Evolutionary conservation across 2,888 invertebrate genomes (phyloP), one percentile per base, ranked within the genome.

Genomic region (Altica lythri): DNA sequence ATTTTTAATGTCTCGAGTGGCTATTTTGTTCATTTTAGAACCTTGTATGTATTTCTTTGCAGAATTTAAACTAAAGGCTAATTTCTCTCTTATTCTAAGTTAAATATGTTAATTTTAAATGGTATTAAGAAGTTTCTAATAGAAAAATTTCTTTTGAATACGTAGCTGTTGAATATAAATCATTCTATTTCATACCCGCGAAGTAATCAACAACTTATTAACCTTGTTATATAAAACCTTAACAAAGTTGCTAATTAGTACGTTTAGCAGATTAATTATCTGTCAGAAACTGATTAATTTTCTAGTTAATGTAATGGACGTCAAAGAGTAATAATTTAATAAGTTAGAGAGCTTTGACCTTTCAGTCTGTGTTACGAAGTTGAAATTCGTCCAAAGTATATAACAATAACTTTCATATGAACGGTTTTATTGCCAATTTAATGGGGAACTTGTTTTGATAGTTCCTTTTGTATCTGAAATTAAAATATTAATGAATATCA

Each of bases 281-380:
- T 55, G 64, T 64, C 64, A 66, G 56, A 58, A 61, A 61, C 61
- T 64, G 63, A 65, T 63, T 63, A 63, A 63, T 62, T 62, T 64
- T 60, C 61, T 35, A 61, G 59, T 43, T 55, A 53, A 57, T 58
- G 59, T 60, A 61, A 55, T 48, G 57, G 47, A 57, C 61, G 61
- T 61, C 62, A 62, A 65, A 57, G 53, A 53, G 59, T 63, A 50
- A 60, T 57, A 53, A 57, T 55, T 57, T 60, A 62, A 64, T 62
- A 64, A 62, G 43, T 57, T 57, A 30, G 46, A 17, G 49, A 45
- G 55, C 40, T 50, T 43, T 48, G 48, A 53, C 53, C 48, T 53
- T 47, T 12, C 22, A 29, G n/a, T n/a, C 13, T 38, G 22, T 47
- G 12, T 48, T 29, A 37, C 17, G 29, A 38, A 19, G 4, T 18